phyloP scores from a whole-genome alignment of 2,113 vertebrate genomes.

The Menura novaehollandiae region DNA sequence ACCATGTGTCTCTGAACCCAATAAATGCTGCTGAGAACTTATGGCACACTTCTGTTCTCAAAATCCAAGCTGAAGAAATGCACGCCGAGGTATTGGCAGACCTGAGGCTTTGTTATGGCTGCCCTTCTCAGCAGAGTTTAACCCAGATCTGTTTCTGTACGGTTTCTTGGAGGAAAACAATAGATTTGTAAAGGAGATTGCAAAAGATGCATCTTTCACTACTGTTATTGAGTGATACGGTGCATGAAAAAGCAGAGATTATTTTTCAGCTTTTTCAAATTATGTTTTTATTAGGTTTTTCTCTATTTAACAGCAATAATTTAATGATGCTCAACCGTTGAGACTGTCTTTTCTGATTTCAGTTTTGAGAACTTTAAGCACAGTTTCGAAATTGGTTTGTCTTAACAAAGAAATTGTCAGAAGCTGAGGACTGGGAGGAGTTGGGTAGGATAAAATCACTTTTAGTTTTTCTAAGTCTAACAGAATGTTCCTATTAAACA shows the following conservation, averaged over 20 bases:
- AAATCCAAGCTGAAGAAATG: not conserved
- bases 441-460: not conserved
- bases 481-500: not conserved
- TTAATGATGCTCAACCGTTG: not conserved
- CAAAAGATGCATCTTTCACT: not conserved
- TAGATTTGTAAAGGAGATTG: not conserved
- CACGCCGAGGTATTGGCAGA: not conserved
- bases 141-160: not conserved
- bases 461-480: not conserved
- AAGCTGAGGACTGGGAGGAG: not conserved
- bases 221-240: not conserved
- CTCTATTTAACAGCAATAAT: not conserved
- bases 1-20: not conserved
- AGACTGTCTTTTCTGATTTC: not conserved
- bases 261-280: not conserved
- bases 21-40: not conserved
- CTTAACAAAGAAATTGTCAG: not conserved
- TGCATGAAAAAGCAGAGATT: not conserved
- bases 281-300: rapidly evolving
- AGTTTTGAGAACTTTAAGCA: not conserved
- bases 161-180: not conserved
- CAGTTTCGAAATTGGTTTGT: not conserved
- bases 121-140: not conserved
- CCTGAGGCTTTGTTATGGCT: not conserved
- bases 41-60: not conserved